These are phyloP conservation scores for Hystrix cristata DNA, from an alignment of 2,113 vertebrate species.

Conservation along the genomic window DNA sequence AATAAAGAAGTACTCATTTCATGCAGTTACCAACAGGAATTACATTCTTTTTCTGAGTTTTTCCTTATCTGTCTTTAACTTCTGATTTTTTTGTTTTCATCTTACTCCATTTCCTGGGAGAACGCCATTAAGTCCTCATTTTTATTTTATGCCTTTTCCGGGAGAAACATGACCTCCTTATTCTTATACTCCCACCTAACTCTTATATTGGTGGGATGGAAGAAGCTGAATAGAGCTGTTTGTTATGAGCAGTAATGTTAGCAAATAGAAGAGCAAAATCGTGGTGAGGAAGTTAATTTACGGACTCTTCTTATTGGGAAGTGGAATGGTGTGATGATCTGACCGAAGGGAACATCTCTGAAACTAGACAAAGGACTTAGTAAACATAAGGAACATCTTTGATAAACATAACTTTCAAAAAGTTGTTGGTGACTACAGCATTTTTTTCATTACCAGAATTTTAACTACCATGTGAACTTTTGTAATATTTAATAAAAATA, in stretches of 20 bases:
- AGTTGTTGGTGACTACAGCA: background rate
- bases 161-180: no score
- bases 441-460: conserved; percentile 34
- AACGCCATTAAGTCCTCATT: no score
- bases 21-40: background rate
- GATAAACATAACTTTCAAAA: background rate
- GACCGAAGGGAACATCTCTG: background rate
- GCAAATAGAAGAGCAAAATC: background rate
- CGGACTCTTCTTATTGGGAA: background rate
- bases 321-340: background rate
- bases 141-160: background rate
- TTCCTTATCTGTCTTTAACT: background rate
- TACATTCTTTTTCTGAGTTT: background rate
- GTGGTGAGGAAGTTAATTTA: background rate
- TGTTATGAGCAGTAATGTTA: background rate
- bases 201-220: background rate
- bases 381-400: background rate
- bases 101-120: background rate
- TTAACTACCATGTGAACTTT: conserved; percentile 14
- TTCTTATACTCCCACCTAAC: background rate
- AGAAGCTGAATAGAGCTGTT: background rate
- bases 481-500: background rate
- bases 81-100: background rate
- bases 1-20: background rate
- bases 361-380: background rate